Conservation (phyloP, 2,888 invertebrate genomes). For the Drosophila buzzatii region DNA sequence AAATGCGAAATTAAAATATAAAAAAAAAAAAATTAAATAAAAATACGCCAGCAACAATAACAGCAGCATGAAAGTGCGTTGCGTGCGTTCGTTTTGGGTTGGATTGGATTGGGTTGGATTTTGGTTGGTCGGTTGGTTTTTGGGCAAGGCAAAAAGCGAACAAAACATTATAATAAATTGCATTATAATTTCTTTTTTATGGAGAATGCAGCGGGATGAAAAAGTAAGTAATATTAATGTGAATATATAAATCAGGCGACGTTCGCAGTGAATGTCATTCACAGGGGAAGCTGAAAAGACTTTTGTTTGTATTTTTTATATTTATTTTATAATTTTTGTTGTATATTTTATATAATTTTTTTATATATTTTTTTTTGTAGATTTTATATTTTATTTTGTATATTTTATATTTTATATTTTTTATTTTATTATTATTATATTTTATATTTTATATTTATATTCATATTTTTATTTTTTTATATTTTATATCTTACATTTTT, state of each 20-base stretch:
- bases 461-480: too few species aligned
- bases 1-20: conserved; percentile 31
- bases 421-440: too few species aligned
- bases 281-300: neutral
- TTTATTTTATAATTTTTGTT: too few species aligned
- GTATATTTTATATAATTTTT: too few species aligned
- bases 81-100: conserved; percentile 36
- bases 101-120: conserved; percentile 55
- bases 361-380: too few species aligned
- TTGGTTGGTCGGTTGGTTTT: conserved; percentile 57
- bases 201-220: conserved; percentile 7
- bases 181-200: conserved; percentile 73
- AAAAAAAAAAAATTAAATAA: conserved; percentile 20
- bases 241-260: neutral
- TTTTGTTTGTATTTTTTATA: neutral
- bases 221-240: conserved; percentile 1
- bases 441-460: too few species aligned
- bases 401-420: too few species aligned
- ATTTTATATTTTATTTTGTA: too few species aligned
- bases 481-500: too few species aligned
- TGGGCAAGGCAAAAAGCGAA: neutral
- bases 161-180: conserved; percentile 66
- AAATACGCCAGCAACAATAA: conserved; percentile 3
- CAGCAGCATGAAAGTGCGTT: conserved; percentile 11
- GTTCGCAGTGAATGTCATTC: conserved; percentile 16